phyloP scores from a whole-genome alignment of 1,140 invertebrate species.

The Eriocheir sinensis region DNA sequence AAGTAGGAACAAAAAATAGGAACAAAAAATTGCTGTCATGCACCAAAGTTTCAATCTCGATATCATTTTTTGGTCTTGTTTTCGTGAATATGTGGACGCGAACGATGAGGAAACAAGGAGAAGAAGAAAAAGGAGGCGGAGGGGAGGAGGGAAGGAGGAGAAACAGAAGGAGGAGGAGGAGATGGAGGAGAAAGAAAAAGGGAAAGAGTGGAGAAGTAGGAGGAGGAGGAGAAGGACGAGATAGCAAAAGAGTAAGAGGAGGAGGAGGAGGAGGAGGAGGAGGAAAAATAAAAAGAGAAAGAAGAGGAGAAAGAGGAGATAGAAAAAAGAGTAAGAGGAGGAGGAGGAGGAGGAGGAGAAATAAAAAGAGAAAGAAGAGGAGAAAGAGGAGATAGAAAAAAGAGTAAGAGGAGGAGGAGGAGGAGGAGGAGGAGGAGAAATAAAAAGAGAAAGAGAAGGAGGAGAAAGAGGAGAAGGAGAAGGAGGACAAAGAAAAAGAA shows the following conservation, averaged over 20 bases:
- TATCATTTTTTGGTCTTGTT: too few relatives aligned
- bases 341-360: background rate
- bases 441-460: background rate
- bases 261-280: constrained; percentile 18
- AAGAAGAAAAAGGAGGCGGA: too few relatives aligned
- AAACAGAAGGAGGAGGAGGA: too few relatives aligned
- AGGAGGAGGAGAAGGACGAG: background rate
- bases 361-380: too few relatives aligned
- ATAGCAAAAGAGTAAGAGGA: background rate
- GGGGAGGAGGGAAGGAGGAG: too few relatives aligned
- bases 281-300: background rate
- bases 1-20: too few relatives aligned
- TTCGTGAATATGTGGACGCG: too few relatives aligned
- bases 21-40: too few relatives aligned
- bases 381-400: background rate
- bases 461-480: background rate
- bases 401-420: background rate
- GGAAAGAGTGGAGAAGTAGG: background rate
- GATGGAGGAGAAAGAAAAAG: background rate
- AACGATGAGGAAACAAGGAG: too few relatives aligned
- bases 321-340: constrained; percentile 5
- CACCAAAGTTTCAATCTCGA: too few relatives aligned
- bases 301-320: constrained; percentile 28
- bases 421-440: background rate
- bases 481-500: background rate